Base-by-base conservation (phyloP, 2,113 vertebrate species). In the Oreochromis aureus region DNA sequence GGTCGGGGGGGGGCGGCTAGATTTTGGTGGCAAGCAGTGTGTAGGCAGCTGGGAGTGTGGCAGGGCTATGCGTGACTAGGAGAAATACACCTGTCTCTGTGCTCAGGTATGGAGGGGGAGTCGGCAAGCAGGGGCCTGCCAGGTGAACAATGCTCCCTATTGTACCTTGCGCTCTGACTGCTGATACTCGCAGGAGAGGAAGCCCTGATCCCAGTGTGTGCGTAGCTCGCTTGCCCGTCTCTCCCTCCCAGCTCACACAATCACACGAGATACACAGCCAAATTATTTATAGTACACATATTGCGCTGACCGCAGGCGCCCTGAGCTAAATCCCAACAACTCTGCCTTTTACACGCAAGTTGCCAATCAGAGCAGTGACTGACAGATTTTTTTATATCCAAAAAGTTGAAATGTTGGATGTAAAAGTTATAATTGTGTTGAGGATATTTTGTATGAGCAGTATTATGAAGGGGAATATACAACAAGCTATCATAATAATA, bases 21-120 rank as follows among this genome's bases (percentile, higher is more conserved):
- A 85, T 87, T 82, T 90, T 82, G 71, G 86, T 71, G 54, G 88
- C 66, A 89, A 61, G 85, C 44, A 80, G 82, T 56, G 86, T 94
- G 94, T 82, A 92, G 89, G 95, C 94, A 95, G 92, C 85, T 91
- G 93, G 90, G 93, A 94, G 95, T 94, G 92, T 94, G 93, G 92
- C 93, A 89, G 92, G 81, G 94, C 95, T 96, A 88, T 95, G 96
- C 97, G 96, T 96, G 96, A 96, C 91, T 95, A 96, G 95, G 89
- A 93, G 93, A 94, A 96, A 97, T 97, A 96, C 97, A 98, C 97
- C 97, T 98, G 97, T 97, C 96, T 97, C 94, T 89, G 95, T 93
- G 94, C 73, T 93, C 96, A 97, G 97, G 97, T 97, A 97, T 87
- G 91, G 92, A 91, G 92, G 94, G 95, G 93, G 94, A 92, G 94